phyloP scores from a whole-genome alignment of 2,113 vertebrate genomes.

The Hepsetus odoe region DNA sequence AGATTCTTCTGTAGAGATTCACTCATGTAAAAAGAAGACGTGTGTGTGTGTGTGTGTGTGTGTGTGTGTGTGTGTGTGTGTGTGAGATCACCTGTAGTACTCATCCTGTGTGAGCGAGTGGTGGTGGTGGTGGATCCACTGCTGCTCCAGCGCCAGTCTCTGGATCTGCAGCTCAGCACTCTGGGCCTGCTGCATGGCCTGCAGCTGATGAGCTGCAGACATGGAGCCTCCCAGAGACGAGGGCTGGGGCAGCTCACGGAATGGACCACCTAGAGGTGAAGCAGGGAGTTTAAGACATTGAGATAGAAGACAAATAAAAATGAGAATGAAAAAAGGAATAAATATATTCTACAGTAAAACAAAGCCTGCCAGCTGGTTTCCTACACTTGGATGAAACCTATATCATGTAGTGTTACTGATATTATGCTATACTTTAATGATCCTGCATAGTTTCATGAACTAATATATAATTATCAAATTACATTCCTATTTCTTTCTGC shows the following conservation, averaged over 20 bases:
- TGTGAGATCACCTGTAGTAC: constrained; percentile 83
- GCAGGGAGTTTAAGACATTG: not conserved
- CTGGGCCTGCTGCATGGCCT: constrained; percentile 99
- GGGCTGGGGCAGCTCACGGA: constrained; percentile 92
- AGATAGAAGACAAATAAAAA: too few species aligned
- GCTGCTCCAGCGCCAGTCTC: constrained; percentile 95
- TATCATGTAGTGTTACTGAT: too few species aligned
- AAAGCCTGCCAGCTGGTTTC: too few species aligned
- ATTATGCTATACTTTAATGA: too few species aligned
- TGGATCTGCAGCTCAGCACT: constrained; percentile 97
- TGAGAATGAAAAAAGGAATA: too few species aligned
- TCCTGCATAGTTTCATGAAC: too few species aligned
- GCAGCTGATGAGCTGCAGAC: constrained; percentile 96
- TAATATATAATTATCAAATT: too few species aligned
- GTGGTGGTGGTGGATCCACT: constrained; percentile 94
- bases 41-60: not conserved
- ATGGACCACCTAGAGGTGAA: constrained; percentile 83
- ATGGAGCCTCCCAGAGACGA: constrained; percentile 92
- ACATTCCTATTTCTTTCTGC: too few species aligned
- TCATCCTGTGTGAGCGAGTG: constrained; percentile 97
- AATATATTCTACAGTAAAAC: too few species aligned
- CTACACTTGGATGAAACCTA: too few species aligned
- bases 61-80: not conserved
- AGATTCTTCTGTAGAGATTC: too few species aligned
- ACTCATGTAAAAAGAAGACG: too few species aligned